Percentiles rank a stretch among this genome's conserved stretches.
Evolutionary conservation across 2,888 invertebrate genomes (phyloP).

Genomic region (Galeruca laticollis): DNA sequence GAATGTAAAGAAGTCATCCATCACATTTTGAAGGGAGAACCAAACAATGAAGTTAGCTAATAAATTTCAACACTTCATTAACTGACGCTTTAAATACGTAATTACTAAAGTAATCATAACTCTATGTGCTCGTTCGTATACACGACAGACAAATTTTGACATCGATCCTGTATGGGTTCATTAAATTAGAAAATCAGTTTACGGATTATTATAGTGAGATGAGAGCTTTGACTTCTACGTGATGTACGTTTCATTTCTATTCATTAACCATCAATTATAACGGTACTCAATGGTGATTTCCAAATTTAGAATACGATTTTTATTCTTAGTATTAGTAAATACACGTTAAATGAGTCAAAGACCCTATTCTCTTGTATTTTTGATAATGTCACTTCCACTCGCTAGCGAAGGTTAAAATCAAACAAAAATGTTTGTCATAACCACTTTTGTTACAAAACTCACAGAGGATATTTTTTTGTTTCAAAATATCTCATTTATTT

Average conservation of each 20-base stretch:
- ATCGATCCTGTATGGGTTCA: conserved; percentile 17
- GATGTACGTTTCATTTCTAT: neutral
- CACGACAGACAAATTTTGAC: conserved; percentile 26
- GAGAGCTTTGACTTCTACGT: neutral
- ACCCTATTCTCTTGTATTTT: too few species aligned
- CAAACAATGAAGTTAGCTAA: conserved; percentile 34
- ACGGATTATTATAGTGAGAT: neutral
- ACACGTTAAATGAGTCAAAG: too few species aligned
- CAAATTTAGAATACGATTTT: too few species aligned
- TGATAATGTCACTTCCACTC: too few species aligned
- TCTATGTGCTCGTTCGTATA: conserved; percentile 13
- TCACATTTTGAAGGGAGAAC: conserved; percentile 33
- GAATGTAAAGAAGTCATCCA: conserved; percentile 35
- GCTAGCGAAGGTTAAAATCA: too few species aligned
- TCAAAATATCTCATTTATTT: too few species aligned
- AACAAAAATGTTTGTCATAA: too few species aligned
- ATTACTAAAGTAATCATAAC: conserved; percentile 35
- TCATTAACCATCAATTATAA: neutral
- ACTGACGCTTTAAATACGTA: conserved; percentile 33
- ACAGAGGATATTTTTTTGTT: too few species aligned
- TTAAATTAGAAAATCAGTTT: conserved; percentile 20
- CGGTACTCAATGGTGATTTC: neutral
- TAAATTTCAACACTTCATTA: conserved; percentile 41
- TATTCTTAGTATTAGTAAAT: too few species aligned
- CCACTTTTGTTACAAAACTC: too few species aligned